phyloP scores from a whole-genome alignment of 2,113 vertebrate species.

The Nansenia antarctica region DNA sequence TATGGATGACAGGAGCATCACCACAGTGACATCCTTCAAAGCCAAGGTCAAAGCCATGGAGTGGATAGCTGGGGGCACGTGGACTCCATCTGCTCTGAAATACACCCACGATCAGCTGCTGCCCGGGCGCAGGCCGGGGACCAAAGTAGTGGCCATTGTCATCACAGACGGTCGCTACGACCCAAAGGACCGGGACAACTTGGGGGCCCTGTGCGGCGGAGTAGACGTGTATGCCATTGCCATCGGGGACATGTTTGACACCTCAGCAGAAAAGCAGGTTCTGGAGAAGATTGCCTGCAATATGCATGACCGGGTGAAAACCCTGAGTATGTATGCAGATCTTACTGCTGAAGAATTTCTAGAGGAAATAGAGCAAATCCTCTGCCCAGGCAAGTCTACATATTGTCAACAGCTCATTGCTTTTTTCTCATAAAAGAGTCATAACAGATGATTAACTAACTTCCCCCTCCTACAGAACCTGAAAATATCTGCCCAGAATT shows the following conservation, averaged over 20 bases:
- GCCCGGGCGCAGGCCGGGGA: slow-evolving; percentile 22
- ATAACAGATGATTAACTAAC: neutral
- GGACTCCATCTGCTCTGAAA: slow-evolving; percentile 46
- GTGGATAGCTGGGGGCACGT: slow-evolving; percentile 50
- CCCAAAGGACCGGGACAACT: slow-evolving; percentile 40
- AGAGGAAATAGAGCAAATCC: slow-evolving; percentile 27
- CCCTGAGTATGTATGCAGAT: slow-evolving; percentile 42
- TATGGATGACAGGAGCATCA: slow-evolving; percentile 35
- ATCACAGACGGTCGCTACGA: slow-evolving; percentile 52
- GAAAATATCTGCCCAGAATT: slow-evolving; percentile 39
- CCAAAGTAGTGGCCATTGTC: slow-evolving; percentile 37
- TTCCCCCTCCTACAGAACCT: slow-evolving; percentile 23
- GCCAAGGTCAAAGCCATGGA: slow-evolving; percentile 43
- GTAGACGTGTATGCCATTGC: slow-evolving; percentile 44
- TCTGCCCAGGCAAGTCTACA: slow-evolving; percentile 38
- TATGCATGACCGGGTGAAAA: slow-evolving; percentile 22
- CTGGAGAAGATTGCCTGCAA: slow-evolving; percentile 45
- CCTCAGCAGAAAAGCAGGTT: slow-evolving; percentile 21
- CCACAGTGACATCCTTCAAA: slow-evolving; percentile 34
- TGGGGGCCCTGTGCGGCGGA: slow-evolving; percentile 32
- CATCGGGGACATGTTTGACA: slow-evolving; percentile 44
- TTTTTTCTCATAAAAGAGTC: neutral
- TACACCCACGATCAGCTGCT: slow-evolving; percentile 42
- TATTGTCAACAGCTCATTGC: neutral
- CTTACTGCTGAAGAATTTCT: slow-evolving; percentile 44